Percentiles rank a stretch among this genome's conserved stretches.
phyloP scores from a whole-genome alignment of 2,113 vertebrate genomes.

The Platichthys flesus region DNA sequence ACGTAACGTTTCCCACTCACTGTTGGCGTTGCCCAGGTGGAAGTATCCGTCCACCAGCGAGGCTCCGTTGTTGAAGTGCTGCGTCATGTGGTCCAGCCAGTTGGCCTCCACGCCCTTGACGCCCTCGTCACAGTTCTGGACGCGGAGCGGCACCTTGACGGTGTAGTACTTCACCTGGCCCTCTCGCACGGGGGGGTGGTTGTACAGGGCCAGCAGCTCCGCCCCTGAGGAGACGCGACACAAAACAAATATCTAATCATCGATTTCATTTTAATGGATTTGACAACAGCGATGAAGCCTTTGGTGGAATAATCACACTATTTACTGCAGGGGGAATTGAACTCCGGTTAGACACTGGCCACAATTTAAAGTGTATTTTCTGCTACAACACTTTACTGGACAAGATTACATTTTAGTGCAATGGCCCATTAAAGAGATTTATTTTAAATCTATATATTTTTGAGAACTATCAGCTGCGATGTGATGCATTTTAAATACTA shows the following conservation, averaged over 20 bases:
- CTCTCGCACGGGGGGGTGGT: slow-evolving; percentile 86
- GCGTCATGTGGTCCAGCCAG: slow-evolving; percentile 98
- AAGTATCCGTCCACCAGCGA: slow-evolving; percentile 93
- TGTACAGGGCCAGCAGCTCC: slow-evolving; percentile 92
- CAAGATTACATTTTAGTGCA: no score
- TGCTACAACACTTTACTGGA: no score
- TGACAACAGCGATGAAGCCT: slow-evolving; percentile 25
- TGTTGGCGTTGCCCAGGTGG: slow-evolving; percentile 86
- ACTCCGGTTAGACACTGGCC: slow-evolving; percentile 31
- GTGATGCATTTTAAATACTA: neutral
- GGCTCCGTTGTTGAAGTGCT: slow-evolving; percentile 96
- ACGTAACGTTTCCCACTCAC: slow-evolving; percentile 64
- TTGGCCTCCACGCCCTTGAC: slow-evolving; percentile 91
- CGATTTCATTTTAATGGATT: slow-evolving; percentile 6
- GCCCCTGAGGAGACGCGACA: slow-evolving; percentile 77
- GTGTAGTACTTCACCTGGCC: slow-evolving; percentile 90
- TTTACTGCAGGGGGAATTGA: slow-evolving; percentile 30
- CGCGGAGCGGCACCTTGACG: slow-evolving; percentile 91
- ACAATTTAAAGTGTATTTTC: slow-evolving; percentile 30
- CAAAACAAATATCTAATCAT: neutral
- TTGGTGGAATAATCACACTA: neutral
- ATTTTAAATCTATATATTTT: neutral
- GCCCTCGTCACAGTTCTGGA: slow-evolving; percentile 87
- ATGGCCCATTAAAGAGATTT: no score
- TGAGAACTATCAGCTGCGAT: neutral